Evolutionary conservation across 2,113 vertebrate genomes (phyloP), one percentile per base, ranked within the genome.

Genomic region (Channa argus): DNA sequence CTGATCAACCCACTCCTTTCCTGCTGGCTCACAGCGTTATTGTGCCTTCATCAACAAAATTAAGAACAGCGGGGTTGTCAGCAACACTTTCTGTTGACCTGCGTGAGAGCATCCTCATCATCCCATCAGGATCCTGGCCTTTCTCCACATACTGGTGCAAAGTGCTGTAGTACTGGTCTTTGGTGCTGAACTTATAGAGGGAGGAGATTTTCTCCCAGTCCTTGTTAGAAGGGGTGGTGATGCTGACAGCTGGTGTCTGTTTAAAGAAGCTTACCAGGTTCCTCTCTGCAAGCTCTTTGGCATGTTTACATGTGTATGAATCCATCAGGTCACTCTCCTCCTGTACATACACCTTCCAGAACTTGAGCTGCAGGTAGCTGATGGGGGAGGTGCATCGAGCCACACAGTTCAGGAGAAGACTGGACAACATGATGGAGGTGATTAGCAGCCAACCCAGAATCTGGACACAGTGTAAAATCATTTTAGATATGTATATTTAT

Each of bases 361-460:
- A 96, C 61, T 82, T 91, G 41, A 94, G 81, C 69, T 96, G 96
- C 60, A 92, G 65, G 68, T 93, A 94, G 79, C 93, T 95, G 79
- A 95, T 77, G 0, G 93, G 93, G 46, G 95, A 96, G 2, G 0
- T 2, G 24, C 95, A 97, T 8, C 0, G 85, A 5, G 0, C 75
- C 71, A 93, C 0, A n/a, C 92, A 94, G 1, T 0, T 92, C 0
- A 66, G 3, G 71, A 86, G 10, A 73, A 96, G 79, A 56, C 79
- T 61, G 3, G 43, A 0, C 8, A 87, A 3, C 37, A 88, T 53
- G 68, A 95, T 44, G n/a, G 0, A 0, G 0, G 87, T 63, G 47
- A 96, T 94, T 81, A 98, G 74, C 55, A 92, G 0, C 95, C 94
- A 95, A 4, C 95, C 97, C 4, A 92, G 3, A 10, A 97, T 46